These are phyloP conservation scores for Todiramphus chloris DNA, from an alignment of 2,113 vertebrate species.

Conservation along the genomic window DNA sequence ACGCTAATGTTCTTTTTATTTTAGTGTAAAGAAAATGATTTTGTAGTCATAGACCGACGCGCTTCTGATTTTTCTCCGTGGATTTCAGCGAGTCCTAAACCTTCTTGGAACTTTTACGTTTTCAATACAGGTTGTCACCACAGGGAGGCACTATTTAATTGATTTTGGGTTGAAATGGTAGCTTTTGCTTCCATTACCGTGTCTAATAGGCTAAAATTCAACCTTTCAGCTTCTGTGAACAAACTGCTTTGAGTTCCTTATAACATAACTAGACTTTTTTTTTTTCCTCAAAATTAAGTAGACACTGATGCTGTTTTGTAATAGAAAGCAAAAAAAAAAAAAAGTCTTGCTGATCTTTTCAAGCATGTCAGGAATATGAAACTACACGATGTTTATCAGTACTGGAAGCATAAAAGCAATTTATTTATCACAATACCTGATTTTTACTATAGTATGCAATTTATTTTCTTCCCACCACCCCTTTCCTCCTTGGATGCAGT, in stretches of 20 bases:
- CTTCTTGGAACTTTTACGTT: not conserved
- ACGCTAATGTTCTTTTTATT: not conserved
- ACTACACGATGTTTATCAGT: slow-evolving; percentile 11
- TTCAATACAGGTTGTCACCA: not conserved
- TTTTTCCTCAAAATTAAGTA: slow-evolving; percentile 2
- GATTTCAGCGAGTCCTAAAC: not conserved
- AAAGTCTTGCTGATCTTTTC: not conserved
- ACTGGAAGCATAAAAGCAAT: slow-evolving; percentile 3
- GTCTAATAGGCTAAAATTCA: not conserved
- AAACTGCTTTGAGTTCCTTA: not conserved
- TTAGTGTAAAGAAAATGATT: not conserved
- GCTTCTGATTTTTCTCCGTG: not conserved
- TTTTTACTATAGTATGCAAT: not conserved
- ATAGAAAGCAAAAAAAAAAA: not conserved
- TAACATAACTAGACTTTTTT: not conserved
- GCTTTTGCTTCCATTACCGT: not conserved
- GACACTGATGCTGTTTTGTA: not conserved
- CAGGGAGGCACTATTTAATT: slow-evolving; percentile 50
- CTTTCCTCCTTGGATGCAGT: not conserved
- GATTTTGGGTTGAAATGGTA: not conserved
- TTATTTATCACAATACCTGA: not conserved
- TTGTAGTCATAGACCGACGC: not conserved
- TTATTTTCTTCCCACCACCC: not conserved
- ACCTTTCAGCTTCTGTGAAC: not conserved
- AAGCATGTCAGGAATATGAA: not conserved